phyloP scores from a whole-genome alignment of 2,797 vertebrate genomes.

The Hoplostethus mediterraneus region DNA sequence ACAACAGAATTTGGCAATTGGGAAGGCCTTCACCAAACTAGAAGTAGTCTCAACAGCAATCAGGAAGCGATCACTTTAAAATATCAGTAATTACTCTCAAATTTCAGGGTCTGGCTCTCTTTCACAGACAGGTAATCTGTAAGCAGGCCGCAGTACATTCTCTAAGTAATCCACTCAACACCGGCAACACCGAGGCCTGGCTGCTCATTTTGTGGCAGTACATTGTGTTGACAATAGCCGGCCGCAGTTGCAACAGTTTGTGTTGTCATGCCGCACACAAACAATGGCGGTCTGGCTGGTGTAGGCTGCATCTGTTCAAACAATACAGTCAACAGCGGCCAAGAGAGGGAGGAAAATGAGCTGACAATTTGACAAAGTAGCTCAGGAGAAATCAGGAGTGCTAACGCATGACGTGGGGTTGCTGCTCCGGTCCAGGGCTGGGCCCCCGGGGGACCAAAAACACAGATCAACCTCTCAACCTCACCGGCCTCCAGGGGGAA shows the following conservation, averaged over 20 bases:
- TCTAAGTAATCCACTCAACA: background rate
- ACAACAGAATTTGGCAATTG: no score
- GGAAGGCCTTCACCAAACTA: no score
- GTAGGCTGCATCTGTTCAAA: background rate
- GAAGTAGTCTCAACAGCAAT: no score
- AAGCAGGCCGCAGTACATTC: background rate
- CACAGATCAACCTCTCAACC: conserved; percentile 8
- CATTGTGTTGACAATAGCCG: background rate
- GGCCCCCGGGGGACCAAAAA: background rate
- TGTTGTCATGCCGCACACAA: background rate
- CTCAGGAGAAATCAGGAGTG: background rate
- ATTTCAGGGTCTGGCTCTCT: background rate
- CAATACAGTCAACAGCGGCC: background rate
- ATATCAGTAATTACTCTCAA: no score
- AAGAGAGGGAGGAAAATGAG: background rate
- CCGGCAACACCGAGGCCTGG: background rate
- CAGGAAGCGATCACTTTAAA: no score
- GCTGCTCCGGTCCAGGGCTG: background rate
- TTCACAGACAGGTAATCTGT: background rate
- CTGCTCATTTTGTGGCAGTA: conserved; percentile 8
- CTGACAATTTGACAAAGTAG: conserved; percentile 14
- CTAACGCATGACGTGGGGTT: conserved; percentile 10
- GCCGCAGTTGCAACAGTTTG: conserved; percentile 18
- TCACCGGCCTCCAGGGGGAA: conserved; percentile 29
- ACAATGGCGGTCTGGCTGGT: conserved; percentile 11